These are phyloP conservation scores for Mya arenaria DNA, from an alignment of 1,140 invertebrate genomes.

Conservation along the genomic window DNA sequence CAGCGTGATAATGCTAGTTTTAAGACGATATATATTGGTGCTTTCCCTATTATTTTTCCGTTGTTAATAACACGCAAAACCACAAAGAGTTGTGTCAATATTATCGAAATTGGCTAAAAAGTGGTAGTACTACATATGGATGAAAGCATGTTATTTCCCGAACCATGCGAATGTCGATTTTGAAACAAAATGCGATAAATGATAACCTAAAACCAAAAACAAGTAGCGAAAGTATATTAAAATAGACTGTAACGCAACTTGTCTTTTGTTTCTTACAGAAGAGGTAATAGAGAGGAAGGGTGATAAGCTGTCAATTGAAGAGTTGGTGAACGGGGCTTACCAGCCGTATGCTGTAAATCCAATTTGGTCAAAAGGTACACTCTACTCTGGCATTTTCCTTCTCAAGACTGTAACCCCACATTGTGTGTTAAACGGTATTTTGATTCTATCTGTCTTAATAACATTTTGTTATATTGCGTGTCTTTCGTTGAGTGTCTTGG, in stretches of 20 bases:
- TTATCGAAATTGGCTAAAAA: background rate
- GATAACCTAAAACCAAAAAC: background rate
- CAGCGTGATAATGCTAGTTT: no score
- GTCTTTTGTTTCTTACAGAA: constrained; percentile 5
- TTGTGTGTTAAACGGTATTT: no score
- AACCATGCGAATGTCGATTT: background rate
- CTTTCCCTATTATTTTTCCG: no score
- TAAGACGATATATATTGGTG: no score
- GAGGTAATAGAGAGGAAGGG: constrained; percentile 11
- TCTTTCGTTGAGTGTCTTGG: no score
- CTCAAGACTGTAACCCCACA: no score
- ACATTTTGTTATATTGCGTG: no score
- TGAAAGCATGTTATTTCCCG: background rate
- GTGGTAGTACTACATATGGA: background rate
- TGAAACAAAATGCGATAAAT: background rate
- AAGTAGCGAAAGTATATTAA: background rate
- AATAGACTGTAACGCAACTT: background rate
- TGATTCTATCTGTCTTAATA: no score
- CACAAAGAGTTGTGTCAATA: background rate
- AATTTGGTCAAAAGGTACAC: constrained; percentile 23
- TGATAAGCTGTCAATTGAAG: constrained; percentile 18
- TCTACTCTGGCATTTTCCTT: no score
- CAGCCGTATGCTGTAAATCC: constrained; percentile 15
- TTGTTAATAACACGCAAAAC: no score
- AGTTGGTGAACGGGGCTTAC: constrained; percentile 5